Conservation (phyloP, 2,888 invertebrate species). For the Drosophila colorata region DNA sequence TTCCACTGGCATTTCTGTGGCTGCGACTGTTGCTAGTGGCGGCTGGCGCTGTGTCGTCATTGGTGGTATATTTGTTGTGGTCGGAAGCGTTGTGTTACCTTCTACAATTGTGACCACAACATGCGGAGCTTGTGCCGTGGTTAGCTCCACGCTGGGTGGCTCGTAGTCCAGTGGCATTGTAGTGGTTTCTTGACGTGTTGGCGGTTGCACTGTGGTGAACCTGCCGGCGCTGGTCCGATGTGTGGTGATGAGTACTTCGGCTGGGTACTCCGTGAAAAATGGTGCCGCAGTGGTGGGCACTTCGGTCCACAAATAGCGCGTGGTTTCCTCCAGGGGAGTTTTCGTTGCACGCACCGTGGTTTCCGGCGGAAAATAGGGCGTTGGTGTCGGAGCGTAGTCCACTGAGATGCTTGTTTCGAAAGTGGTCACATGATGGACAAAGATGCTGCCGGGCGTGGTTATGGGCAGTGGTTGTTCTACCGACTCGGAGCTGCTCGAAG, state of each 20-base stretch:
- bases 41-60: slow-evolving; percentile 16
- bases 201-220: slow-evolving; percentile 75
- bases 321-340: slow-evolving; percentile 57
- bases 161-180: slow-evolving; percentile 60
- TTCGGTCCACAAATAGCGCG: slow-evolving; percentile 66
- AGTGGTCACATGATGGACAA: slow-evolving; percentile 80
- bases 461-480: slow-evolving; percentile 65
- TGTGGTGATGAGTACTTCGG: slow-evolving; percentile 81
- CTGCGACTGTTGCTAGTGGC: slow-evolving; percentile 33
- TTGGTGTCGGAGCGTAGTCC: slow-evolving; percentile 75
- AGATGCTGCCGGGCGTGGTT: slow-evolving; percentile 67
- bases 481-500: slow-evolving; percentile 72
- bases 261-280: slow-evolving; percentile 84
- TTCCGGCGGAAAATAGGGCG: slow-evolving; percentile 54
- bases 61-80: slow-evolving; percentile 27
- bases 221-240: slow-evolving; percentile 74
- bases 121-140: slow-evolving; percentile 56
- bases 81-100: slow-evolving; percentile 22
- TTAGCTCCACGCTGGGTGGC: slow-evolving; percentile 39
- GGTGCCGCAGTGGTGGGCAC: slow-evolving; percentile 83
- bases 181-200: slow-evolving; percentile 57
- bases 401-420: slow-evolving; percentile 79
- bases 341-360: slow-evolving; percentile 34
- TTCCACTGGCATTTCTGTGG: slow-evolving; percentile 41
- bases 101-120: slow-evolving; percentile 64